Percentiles rank a stretch among this genome's conserved stretches.
These are phyloP conservation scores for Mycteria americana DNA, from an alignment of 2,797 vertebrate genomes.

Conservation along the genomic window DNA sequence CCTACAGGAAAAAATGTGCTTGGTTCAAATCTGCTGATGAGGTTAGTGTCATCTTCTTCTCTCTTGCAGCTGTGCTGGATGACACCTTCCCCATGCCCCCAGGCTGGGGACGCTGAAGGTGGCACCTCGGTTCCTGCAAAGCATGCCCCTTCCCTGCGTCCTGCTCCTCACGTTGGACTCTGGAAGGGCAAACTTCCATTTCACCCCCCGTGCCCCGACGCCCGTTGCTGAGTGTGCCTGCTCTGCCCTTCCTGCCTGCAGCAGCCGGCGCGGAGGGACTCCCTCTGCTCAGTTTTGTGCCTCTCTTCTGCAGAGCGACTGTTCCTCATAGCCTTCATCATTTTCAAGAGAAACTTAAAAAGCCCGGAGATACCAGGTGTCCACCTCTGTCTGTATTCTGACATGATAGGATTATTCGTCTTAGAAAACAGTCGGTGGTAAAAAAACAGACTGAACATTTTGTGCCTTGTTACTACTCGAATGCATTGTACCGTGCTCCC, in stretches of 20 bases:
- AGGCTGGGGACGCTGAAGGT: neutral
- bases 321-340: neutral
- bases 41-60: neutral
- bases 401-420: conserved; percentile 15
- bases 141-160: neutral
- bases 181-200: neutral
- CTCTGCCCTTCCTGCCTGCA: neutral
- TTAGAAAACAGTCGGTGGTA: neutral
- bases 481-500: neutral
- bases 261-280: neutral
- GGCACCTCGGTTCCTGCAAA: neutral
- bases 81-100: neutral
- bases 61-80: neutral
- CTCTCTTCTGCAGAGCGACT: neutral
- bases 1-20: neutral
- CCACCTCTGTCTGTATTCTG: neutral
- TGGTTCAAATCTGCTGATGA: neutral
- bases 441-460: neutral
- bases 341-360: conserved; percentile 18
- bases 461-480: conserved; percentile 7
- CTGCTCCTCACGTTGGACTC: neutral
- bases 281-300: neutral
- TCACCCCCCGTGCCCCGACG: accelerated
- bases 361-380: neutral
- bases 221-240: accelerated